phyloP scores from a whole-genome alignment of 2,113 vertebrate species.

The Sylvia atricapilla region DNA sequence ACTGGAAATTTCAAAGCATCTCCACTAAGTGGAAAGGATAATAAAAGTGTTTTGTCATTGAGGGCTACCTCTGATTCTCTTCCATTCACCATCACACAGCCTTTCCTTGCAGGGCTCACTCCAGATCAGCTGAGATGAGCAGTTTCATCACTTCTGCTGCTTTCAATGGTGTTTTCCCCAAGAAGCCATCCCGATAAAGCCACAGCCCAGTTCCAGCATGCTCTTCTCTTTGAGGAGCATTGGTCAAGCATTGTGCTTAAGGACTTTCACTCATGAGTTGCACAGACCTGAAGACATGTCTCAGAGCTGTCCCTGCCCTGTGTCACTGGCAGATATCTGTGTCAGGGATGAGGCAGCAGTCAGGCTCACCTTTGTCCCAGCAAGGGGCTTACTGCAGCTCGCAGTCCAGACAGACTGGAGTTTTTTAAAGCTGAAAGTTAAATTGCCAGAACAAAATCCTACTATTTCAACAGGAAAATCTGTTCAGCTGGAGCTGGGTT shows the following conservation, averaged over 20 bases:
- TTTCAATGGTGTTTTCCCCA: background rate
- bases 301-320: background rate
- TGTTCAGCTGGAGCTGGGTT: background rate
- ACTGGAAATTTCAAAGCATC: background rate
- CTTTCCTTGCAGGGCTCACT: background rate
- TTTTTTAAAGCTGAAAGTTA: background rate
- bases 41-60: background rate
- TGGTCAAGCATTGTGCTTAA: background rate
- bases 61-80: background rate
- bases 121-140: background rate
- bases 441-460: background rate
- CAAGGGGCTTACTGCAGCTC: background rate
- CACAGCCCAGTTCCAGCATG: rapidly evolving
- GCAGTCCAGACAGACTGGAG: background rate
- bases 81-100: background rate
- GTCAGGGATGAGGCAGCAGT: background rate
- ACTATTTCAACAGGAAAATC: constrained; percentile 15
- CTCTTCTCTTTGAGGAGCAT: background rate
- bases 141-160: background rate
- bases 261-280: background rate
- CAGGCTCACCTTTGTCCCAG: background rate
- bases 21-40: background rate
- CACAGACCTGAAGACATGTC: background rate
- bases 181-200: background rate
- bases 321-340: background rate